phyloP scores from a whole-genome alignment of 2,797 vertebrate species.

The Ctenopoma kingsleyae region DNA sequence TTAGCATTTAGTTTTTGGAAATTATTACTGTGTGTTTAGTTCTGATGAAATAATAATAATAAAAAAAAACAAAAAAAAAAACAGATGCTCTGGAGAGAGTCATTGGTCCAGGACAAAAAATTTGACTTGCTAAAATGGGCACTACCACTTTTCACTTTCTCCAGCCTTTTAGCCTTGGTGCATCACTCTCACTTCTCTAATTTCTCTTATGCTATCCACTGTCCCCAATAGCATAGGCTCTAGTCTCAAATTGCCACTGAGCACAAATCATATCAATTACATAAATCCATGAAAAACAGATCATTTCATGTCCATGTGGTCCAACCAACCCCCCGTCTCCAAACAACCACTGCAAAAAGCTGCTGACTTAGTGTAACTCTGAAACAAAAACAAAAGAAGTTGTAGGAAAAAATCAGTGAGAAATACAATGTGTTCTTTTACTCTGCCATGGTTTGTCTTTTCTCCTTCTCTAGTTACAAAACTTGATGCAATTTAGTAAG shows the following conservation, averaged over 20 bases:
- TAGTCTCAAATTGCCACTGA: conserved; percentile 70
- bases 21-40: neutral
- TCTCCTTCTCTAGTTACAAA: conserved; percentile 56
- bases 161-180: conserved; percentile 18
- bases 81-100: conserved; percentile 9
- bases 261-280: conserved; percentile 82
- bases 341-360: conserved; percentile 58
- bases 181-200: conserved; percentile 43
- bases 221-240: conserved; percentile 41
- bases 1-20: neutral
- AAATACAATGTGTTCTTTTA: conserved; percentile 58
- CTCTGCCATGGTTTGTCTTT: conserved; percentile 35
- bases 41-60: too few relatives aligned
- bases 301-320: conserved; percentile 75
- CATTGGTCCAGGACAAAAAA: conserved; percentile 30
- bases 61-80: too few relatives aligned
- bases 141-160: conserved; percentile 37
- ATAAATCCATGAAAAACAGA: conserved; percentile 82
- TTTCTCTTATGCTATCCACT: conserved; percentile 52
- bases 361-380: conserved; percentile 78
- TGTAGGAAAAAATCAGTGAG: conserved; percentile 37
- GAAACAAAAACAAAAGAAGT: conserved; percentile 71
- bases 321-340: conserved; percentile 42
- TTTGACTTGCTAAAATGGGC: conserved; percentile 20
- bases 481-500: conserved; percentile 42